Evolutionary conservation across 2,797 vertebrate genomes (phyloP).

Genomic region (Microcaecilia unicolor): DNA sequence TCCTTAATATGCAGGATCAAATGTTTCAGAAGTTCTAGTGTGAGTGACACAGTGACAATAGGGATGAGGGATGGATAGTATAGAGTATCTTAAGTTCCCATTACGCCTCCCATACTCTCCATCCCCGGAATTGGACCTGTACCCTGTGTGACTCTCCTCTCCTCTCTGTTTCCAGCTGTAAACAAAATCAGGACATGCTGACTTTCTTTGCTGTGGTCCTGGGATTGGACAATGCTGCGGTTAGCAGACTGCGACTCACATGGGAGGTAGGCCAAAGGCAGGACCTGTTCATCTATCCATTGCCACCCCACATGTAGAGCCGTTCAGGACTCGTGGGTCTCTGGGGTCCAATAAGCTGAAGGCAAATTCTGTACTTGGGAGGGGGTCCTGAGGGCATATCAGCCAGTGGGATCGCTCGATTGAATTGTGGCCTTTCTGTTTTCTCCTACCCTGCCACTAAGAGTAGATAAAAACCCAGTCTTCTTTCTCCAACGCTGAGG

Average conservation of each 20-base stretch:
- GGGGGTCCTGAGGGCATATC: background rate
- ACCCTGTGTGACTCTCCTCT: background rate
- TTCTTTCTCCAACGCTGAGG: too few species aligned
- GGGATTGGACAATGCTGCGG: constrained; percentile 82
- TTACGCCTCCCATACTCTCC: too few species aligned
- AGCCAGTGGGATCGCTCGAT: background rate
- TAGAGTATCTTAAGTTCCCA: too few species aligned
- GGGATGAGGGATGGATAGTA: background rate
- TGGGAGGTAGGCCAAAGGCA: constrained; percentile 79
- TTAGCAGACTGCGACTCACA: constrained; percentile 83
- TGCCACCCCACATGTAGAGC: too few species aligned
- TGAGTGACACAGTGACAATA: too few species aligned
- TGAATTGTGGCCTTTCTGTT: background rate
- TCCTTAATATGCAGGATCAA: too few species aligned
- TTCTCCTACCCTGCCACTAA: background rate
- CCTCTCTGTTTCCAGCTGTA: constrained; percentile 61
- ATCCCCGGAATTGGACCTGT: too few species aligned
- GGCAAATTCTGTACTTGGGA: background rate
- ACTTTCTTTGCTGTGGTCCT: constrained; percentile 86
- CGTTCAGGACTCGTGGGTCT: background rate
- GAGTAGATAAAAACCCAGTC: too few species aligned
- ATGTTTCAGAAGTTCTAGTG: too few species aligned
- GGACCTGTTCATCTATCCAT: background rate
- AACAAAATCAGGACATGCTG: constrained; percentile 91
- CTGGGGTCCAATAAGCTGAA: background rate